Percentiles rank a stretch among this genome's conserved stretches.
phyloP scores from a whole-genome alignment of 2,113 vertebrate species.

The Nyctibius bracteatus region DNA sequence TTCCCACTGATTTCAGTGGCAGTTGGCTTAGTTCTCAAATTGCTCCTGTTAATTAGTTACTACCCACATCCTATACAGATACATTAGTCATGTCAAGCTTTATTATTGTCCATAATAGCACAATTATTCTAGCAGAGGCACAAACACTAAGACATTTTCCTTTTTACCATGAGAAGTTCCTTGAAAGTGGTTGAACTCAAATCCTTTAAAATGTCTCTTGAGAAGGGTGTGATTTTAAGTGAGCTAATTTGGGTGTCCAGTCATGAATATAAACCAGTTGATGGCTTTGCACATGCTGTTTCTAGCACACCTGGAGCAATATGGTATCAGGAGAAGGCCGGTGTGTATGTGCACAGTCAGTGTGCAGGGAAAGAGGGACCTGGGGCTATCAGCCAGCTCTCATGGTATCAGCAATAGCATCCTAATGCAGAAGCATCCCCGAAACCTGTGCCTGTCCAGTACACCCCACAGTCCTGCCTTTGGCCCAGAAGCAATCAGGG shows the following conservation, averaged over 20 bases:
- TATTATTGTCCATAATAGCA: background rate
- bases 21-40: background rate
- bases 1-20: background rate
- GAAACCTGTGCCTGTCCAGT: background rate
- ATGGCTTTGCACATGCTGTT: background rate
- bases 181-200: background rate
- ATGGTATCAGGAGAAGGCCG: background rate
- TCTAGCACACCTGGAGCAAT: background rate
- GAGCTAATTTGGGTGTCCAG: background rate
- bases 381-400: background rate
- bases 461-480: background rate
- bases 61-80: background rate
- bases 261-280: background rate
- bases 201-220: background rate
- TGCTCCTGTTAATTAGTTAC: background rate
- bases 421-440: background rate
- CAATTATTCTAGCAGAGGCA: background rate
- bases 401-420: background rate
- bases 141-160: background rate
- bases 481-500: background rate
- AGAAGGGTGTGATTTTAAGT: background rate
- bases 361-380: background rate
- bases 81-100: background rate
- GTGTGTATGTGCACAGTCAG: accelerated
- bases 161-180: background rate